Evolutionary conservation across 2,797 vertebrate genomes (phyloP).

Genomic region (Tapirus indicus): DNA sequence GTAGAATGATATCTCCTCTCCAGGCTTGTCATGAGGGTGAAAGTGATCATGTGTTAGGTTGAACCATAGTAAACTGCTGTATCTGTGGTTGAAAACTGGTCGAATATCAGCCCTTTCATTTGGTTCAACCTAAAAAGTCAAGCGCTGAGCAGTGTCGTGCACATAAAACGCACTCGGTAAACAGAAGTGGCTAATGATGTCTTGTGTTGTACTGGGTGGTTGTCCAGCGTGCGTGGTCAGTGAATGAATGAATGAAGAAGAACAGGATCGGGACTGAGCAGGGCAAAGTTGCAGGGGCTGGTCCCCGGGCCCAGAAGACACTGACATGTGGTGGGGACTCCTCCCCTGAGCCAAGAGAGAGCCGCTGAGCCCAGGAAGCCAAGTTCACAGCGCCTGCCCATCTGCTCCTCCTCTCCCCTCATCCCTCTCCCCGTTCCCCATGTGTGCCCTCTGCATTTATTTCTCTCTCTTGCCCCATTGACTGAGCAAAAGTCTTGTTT

Average conservation of each 20-base stretch:
- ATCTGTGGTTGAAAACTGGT: neutral
- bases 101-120: neutral
- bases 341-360: neutral
- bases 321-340: neutral
- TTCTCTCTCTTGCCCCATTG: conserved; percentile 48
- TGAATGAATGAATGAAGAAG: neutral
- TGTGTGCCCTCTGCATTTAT: neutral
- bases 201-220: neutral
- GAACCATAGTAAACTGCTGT: neutral
- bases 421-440: fast-evolving
- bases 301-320: neutral
- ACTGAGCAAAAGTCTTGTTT: conserved; percentile 70
- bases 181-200: fast-evolving
- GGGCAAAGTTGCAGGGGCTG: neutral
- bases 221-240: neutral
- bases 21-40: neutral
- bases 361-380: neutral
- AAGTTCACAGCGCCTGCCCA: neutral
- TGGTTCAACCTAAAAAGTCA: neutral
- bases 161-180: neutral
- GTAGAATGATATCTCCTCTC: neutral
- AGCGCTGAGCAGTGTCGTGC: neutral
- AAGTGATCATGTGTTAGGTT: neutral
- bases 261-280: neutral
- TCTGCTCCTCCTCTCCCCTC: neutral